Evolutionary conservation across 1,140 invertebrate genomes (phyloP).

Genomic region (Drosophila varians): DNA sequence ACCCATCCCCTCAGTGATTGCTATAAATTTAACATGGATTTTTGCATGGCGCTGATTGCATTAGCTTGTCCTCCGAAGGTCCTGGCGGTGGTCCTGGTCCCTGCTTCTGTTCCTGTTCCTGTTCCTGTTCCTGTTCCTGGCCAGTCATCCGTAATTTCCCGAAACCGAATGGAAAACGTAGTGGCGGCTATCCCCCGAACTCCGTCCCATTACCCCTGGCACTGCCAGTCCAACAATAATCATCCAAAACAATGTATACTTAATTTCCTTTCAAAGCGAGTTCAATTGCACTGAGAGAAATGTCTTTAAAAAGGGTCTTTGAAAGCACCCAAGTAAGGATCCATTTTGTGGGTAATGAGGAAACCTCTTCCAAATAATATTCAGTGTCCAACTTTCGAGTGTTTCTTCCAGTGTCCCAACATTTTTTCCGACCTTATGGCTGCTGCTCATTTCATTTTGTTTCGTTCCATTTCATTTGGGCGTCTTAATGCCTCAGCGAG

Average conservation of each 20-base stretch:
- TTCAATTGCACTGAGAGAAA: constrained; percentile 1
- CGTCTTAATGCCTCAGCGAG: constrained; percentile 47
- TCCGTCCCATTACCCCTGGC: background rate
- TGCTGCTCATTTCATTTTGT: constrained; percentile 54
- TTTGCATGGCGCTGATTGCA: constrained; percentile 49
- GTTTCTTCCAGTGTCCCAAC: background rate
- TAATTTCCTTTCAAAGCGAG: constrained; percentile 58
- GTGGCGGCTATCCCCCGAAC: constrained; percentile 5
- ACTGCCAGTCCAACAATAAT: constrained; percentile 9
- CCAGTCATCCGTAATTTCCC: constrained; percentile 62
- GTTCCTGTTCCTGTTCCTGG: background rate
- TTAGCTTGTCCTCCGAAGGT: constrained; percentile 22
- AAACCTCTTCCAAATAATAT: no score
- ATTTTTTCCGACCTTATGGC: background rate
- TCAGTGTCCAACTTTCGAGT: no score
- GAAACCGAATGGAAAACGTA: constrained; percentile 56
- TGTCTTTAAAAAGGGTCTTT: background rate
- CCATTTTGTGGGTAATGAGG: no score
- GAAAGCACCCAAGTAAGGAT: no score
- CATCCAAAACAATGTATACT: constrained; percentile 56
- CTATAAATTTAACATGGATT: constrained; percentile 46
- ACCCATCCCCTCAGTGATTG: constrained; percentile 7
- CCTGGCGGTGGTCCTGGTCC: constrained; percentile 6
- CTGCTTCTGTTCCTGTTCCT: background rate
- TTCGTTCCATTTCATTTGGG: constrained; percentile 64